Conservation (phyloP, 2,797 vertebrate species). For the Pteropus rufus region DNA sequence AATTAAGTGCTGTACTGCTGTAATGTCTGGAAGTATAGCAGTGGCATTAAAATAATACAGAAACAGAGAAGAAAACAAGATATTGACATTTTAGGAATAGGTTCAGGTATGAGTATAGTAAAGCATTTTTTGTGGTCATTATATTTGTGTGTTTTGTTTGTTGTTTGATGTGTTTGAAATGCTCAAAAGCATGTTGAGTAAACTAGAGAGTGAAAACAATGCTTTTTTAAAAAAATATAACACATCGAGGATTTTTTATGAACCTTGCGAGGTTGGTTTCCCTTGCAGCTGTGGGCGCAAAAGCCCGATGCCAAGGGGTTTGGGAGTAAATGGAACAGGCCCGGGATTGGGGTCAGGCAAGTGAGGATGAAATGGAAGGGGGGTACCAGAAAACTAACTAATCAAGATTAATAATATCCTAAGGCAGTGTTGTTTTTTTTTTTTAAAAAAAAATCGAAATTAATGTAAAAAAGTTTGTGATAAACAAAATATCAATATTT, state of each 20-base stretch:
- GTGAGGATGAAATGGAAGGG: background rate
- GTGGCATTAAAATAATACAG: background rate
- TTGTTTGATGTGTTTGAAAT: background rate
- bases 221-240: background rate
- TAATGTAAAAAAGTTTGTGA: background rate
- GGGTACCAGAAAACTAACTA: background rate
- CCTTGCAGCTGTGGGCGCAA: background rate
- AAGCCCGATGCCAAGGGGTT: background rate
- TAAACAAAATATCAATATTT: background rate
- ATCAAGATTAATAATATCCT: background rate
- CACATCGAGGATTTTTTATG: background rate
- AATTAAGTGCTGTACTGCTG: background rate
- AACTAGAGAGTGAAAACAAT: background rate
- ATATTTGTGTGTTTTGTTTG: background rate
- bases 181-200: background rate
- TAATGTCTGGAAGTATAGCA: background rate
- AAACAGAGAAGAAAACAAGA: background rate
- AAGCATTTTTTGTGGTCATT: background rate
- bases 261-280: background rate
- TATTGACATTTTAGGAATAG: background rate
- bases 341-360: too few relatives aligned
- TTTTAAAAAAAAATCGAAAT: background rate
- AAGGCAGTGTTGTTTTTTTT: background rate
- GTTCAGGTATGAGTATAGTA: background rate
- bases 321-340: too few relatives aligned